Base-by-base conservation (phyloP, 2,113 vertebrate species). In the Vireo altiloquus region DNA sequence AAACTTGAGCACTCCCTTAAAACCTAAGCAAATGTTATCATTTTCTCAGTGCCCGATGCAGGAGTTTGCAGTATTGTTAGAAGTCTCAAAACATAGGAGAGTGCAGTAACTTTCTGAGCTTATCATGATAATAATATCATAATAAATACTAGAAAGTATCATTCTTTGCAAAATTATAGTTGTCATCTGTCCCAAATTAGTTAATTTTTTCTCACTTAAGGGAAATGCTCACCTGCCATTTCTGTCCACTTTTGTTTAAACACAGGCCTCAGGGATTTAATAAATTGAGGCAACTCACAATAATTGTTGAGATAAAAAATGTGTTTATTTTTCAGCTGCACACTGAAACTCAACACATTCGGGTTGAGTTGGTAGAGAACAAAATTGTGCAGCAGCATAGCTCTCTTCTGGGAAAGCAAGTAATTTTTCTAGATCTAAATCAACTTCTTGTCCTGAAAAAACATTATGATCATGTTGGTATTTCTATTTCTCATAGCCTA, bases 121-220 rank as follows among this genome's bases (percentile, higher is more conserved):
- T n/a, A 49, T 30, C 47, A 30, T 33, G 59, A 18, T 16, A 46
- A 39, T 53, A 53, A 33, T 10, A 61, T 23, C 28, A 30, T 52
- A 60, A 47, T 64, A 75, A 89, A 49, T 12, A 68, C 53, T 24
- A 47, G n/a, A 28, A 91, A 76, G n/a, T 30, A 49, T 82, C 56
- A 35, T 61, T 93, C 40, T 83, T 57, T 56, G 22, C 39, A 64
- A 68, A 84, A 52, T 68, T 63, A 9, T 64, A 75, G 35, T 46
- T 91, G 52, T 61, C 75, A 82, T n/a, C 74, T 50, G 37, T 54
- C 60, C 90, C 30, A 75, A 90, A 94, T 93, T 44, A 86, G 80
- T 52, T 60, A 83, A 90, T 81, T 93, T 92, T 94, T 93, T 95
- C 87, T 83, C 72, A 42, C 27, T 88, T 92, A 82, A 91, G 50